Evolutionary conservation across 2,113 vertebrate genomes (phyloP).

Genomic region (Aplodontia rufa): DNA sequence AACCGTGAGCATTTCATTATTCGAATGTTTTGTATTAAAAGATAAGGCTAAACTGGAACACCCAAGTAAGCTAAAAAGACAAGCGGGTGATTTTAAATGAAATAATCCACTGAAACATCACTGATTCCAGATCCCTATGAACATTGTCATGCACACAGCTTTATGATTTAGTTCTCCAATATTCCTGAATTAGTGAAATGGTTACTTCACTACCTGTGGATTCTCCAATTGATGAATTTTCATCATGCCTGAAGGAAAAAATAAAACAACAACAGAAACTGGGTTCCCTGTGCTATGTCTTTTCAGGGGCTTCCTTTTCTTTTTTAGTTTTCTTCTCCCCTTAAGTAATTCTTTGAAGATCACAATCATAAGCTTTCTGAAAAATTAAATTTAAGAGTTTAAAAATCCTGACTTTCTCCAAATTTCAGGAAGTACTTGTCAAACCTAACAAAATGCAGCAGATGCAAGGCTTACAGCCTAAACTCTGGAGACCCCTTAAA

Average conservation of each 20-base stretch:
- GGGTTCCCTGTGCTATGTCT: background rate
- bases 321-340: background rate
- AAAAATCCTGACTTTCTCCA: background rate
- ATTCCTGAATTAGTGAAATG: background rate
- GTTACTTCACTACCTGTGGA: background rate
- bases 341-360: background rate
- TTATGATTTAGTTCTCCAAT: background rate
- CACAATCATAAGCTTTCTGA: background rate
- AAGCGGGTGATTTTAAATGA: background rate
- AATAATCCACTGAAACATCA: background rate
- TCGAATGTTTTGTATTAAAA: background rate
- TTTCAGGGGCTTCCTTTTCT: background rate
- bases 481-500: background rate
- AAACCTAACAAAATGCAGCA: background rate
- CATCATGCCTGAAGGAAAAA: background rate
- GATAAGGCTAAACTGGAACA: background rate
- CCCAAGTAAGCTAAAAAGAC: background rate
- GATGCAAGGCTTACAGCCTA: background rate
- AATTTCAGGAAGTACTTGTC: conserved; percentile 24
- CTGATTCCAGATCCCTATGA: background rate
- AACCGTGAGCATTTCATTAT: background rate
- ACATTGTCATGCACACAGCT: background rate
- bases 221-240: background rate
- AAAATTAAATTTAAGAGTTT: background rate
- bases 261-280: background rate